These are phyloP conservation scores for Metallyticus violacea DNA, from an alignment of 2,888 invertebrate genomes.

Conservation along the genomic window DNA sequence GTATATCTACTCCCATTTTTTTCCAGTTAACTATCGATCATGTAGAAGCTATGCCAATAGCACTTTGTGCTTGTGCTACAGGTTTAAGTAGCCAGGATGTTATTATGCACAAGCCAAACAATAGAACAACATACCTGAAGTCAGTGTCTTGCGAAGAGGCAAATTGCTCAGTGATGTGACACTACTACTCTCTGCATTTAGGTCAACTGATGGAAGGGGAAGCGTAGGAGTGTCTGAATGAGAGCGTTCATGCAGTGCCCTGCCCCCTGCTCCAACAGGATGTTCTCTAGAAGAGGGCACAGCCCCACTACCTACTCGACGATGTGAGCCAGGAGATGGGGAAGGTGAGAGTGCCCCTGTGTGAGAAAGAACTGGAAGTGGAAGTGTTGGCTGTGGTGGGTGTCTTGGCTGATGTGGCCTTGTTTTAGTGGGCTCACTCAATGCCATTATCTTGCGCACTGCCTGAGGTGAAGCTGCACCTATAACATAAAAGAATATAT, in stretches of 20 bases:
- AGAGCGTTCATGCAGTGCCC: constrained; percentile 80
- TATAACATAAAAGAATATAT: no score
- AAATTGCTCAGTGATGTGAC: constrained; percentile 90
- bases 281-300: constrained; percentile 54
- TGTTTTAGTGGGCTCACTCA: constrained; percentile 85
- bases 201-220: constrained; percentile 73
- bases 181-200: constrained; percentile 93
- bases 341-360: constrained; percentile 55
- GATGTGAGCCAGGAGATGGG: constrained; percentile 53
- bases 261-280: constrained; percentile 50
- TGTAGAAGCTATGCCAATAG: neutral
- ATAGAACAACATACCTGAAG: constrained; percentile 56
- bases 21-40: neutral
- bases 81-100: neutral
- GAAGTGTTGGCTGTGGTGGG: constrained; percentile 49
- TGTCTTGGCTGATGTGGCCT: constrained; percentile 83
- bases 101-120: neutral
- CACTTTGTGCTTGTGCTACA: neutral
- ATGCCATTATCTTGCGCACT: constrained; percentile 88
- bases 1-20: no score
- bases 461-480: constrained; percentile 96
- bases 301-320: constrained; percentile 42
- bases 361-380: constrained; percentile 57
- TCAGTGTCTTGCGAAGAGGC: constrained; percentile 78
- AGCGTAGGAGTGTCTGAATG: constrained; percentile 87